Conservation (phyloP, 2,113 vertebrate genomes). For the Microcebus ravelobensis region DNA sequence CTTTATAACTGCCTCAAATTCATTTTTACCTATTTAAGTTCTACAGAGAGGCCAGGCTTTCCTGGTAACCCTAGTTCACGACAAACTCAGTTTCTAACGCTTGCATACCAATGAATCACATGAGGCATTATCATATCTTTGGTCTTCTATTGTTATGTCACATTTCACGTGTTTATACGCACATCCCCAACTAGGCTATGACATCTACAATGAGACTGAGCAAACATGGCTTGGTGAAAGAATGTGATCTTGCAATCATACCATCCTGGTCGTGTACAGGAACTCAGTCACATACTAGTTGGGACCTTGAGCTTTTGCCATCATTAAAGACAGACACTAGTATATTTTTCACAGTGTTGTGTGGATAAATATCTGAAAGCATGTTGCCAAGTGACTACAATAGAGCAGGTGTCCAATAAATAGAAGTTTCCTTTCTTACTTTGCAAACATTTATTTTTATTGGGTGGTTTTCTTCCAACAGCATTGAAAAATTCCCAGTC, state of each 20-base stretch:
- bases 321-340: neutral
- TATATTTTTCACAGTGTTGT: neutral
- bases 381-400: too few species aligned
- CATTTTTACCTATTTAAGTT: neutral
- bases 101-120: neutral
- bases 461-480: neutral
- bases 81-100: neutral
- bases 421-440: neutral
- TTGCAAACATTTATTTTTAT: neutral
- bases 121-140: accelerated
- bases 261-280: neutral
- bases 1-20: neutral
- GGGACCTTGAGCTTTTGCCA: neutral
- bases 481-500: neutral
- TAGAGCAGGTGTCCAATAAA: neutral
- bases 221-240: neutral
- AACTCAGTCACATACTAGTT: neutral
- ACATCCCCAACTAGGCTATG: accelerated
- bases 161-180: neutral
- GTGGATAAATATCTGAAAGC: neutral
- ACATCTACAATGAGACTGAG: neutral
- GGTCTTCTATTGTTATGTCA: too few species aligned
- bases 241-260: accelerated
- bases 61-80: neutral
- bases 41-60: neutral